Conservation (phyloP, 35 echinoderm and acorn worm genomes). For the Apostichopus japonicus region DNA sequence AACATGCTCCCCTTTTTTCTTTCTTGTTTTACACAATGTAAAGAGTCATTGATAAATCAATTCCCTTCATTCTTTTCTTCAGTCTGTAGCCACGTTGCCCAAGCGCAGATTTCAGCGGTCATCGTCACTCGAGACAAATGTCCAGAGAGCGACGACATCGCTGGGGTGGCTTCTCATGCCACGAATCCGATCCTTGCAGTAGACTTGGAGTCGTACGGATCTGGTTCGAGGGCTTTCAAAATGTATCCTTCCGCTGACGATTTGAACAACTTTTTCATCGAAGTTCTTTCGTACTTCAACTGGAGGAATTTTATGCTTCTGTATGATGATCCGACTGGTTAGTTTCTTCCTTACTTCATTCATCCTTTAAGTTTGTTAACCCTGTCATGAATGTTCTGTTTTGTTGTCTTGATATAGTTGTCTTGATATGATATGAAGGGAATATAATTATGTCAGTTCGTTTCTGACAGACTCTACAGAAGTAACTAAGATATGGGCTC, state of each 20-base stretch:
- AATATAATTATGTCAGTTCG: too few species aligned
- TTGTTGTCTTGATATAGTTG: too few species aligned
- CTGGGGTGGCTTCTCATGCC: slow-evolving; percentile 83
- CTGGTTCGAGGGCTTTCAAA: slow-evolving; percentile 85
- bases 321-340: slow-evolving; percentile 83
- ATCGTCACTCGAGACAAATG: slow-evolving; percentile 81
- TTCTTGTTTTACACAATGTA: too few species aligned
- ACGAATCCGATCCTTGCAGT: slow-evolving; percentile 82
- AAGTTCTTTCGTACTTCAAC: slow-evolving; percentile 79
- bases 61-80: neutral
- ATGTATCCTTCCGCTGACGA: slow-evolving; percentile 94
- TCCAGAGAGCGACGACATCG: slow-evolving; percentile 77
- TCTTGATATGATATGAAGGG: too few species aligned
- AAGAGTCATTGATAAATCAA: too few species aligned
- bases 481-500: too few species aligned
- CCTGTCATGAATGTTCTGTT: too few species aligned
- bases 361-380: too few species aligned
- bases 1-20: too few species aligned
- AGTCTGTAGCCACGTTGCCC: slow-evolving; percentile 81
- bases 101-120: slow-evolving; percentile 71
- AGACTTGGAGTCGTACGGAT: slow-evolving; percentile 66
- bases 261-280: slow-evolving; percentile 77
- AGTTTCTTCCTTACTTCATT: slow-evolving; percentile 13
- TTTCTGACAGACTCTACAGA: too few species aligned
- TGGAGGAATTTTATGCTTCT: slow-evolving; percentile 95